phyloP scores from a whole-genome alignment of 2,113 vertebrate genomes.

The Microtus montanus region DNA sequence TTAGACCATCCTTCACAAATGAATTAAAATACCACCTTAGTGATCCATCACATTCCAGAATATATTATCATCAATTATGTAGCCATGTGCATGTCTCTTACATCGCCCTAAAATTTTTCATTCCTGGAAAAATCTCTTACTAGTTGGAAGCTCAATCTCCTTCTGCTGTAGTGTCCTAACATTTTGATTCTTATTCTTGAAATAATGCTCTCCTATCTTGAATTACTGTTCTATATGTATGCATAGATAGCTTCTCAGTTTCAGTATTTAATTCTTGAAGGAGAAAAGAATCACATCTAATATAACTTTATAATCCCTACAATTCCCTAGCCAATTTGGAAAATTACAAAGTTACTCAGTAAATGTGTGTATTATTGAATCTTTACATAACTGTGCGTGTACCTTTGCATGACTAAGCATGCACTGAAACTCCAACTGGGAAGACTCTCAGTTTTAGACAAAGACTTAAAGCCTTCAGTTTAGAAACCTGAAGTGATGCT shows the following conservation, averaged over 20 bases:
- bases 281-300: background rate
- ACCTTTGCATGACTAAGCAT: background rate
- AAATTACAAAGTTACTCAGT: background rate
- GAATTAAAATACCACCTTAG: slow-evolving; percentile 37
- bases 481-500: background rate
- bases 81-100: background rate
- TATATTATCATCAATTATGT: slow-evolving; percentile 1
- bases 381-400: background rate
- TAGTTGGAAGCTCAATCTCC: background rate
- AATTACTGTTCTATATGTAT: background rate
- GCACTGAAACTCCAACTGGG: background rate
- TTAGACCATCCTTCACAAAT: slow-evolving; percentile 41
- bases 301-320: background rate
- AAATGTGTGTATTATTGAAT: background rate
- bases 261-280: background rate
- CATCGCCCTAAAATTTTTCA: slow-evolving; percentile 32
- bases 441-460: background rate
- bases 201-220: background rate
- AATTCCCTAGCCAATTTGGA: background rate
- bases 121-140: background rate
- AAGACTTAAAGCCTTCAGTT: too few species aligned
- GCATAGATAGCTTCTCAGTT: background rate
- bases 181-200: slow-evolving; percentile 17
- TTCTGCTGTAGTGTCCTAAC: background rate
- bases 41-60: slow-evolving; percentile 37